These are phyloP conservation scores for Labroides dimidiatus DNA, from an alignment of 2,797 vertebrate genomes.

Conservation along the genomic window DNA sequence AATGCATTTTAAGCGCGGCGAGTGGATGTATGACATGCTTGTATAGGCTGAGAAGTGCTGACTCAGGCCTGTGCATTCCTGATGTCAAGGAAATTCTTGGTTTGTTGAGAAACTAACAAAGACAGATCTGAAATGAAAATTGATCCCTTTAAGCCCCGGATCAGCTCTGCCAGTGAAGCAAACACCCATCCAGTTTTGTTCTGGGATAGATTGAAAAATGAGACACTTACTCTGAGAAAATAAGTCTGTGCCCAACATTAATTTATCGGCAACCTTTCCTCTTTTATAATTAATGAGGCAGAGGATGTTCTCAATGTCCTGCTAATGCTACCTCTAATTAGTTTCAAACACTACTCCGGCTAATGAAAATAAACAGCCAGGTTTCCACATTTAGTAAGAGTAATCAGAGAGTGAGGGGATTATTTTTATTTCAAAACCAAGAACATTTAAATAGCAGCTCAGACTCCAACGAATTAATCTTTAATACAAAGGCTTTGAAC, in stretches of 20 bases:
- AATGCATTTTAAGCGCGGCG: constrained; percentile 56
- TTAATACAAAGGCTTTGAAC: neutral
- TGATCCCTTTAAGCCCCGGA: constrained; percentile 41
- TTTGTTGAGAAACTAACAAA: constrained; percentile 32
- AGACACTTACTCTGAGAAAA: constrained; percentile 38
- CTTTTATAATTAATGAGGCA: constrained; percentile 11
- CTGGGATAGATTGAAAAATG: constrained; percentile 42
- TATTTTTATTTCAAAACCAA: constrained; percentile 6
- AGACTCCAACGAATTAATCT: neutral
- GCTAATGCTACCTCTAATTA: constrained; percentile 19
- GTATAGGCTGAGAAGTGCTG: constrained; percentile 47
- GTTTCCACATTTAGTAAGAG: neutral
- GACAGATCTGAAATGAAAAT: constrained; percentile 61
- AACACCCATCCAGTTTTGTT: constrained; percentile 40
- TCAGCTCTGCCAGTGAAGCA: constrained; percentile 31
- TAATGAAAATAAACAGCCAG: constrained; percentile 6
- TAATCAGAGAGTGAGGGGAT: neutral
- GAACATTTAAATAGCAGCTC: constrained; percentile 2
- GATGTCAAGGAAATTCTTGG: constrained; percentile 37
- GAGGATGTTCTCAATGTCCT: constrained; percentile 14
- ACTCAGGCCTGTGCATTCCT: constrained; percentile 50
- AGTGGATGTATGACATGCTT: constrained; percentile 67
- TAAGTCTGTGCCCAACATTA: constrained; percentile 22
- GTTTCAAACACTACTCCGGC: constrained; percentile 2
- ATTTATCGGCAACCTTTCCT: constrained; percentile 11